Evolutionary conservation across 2,113 vertebrate genomes (phyloP), one percentile per base, ranked within the genome.

Genomic region (Notothenia coriiceps): DNA sequence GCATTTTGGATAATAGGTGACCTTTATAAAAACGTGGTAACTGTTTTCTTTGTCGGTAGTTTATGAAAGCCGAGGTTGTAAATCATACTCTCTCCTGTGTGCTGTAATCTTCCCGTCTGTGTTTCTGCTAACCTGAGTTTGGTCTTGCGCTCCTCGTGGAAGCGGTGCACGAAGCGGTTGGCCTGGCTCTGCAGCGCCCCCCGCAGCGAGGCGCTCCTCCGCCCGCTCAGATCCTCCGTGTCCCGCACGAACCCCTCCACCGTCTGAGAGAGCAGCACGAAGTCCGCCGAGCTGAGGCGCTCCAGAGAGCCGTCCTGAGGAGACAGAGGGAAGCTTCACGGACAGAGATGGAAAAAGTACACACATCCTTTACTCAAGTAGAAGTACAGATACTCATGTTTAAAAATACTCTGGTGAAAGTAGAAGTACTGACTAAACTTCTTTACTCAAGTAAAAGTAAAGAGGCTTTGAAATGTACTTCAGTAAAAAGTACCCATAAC

Each of bases 131-230:
- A 98, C 98, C 98, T 96, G 66, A 99, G 96, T 78, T 99, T 99
- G 18, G 95, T 99, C 92, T 98, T 99, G 86, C 98, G 96, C 50
- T 99, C 98, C 54, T 99, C 98, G 9, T 99, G 98, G 94, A 99
- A 99, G 70, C 98, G 96, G 68, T 98, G 96, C 59, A 99, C 97
- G 83, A 99, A 99, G 90, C 96, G 96, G 78, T 97, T 97, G 86
- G 98, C 98, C 93, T 99, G 98, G 72, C 97, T 98, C 93, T 99
- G 98, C 84, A 99, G 97, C 17, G 97, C 96, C 89, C 97, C 98
- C 92, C 96, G 88, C 83, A 99, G 93, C 56, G 97, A 98, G 86
- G 95, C 95, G 22, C 98, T 99, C 83, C 95, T 96, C 73, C 97
- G 93, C 91, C 96, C 96, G 18, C 97, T 97, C 84, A 98, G 94